Evolutionary conservation across 2,888 invertebrate genomes (phyloP), one percentile per base, ranked within the genome.

Genomic region (Archips xylosteana): DNA sequence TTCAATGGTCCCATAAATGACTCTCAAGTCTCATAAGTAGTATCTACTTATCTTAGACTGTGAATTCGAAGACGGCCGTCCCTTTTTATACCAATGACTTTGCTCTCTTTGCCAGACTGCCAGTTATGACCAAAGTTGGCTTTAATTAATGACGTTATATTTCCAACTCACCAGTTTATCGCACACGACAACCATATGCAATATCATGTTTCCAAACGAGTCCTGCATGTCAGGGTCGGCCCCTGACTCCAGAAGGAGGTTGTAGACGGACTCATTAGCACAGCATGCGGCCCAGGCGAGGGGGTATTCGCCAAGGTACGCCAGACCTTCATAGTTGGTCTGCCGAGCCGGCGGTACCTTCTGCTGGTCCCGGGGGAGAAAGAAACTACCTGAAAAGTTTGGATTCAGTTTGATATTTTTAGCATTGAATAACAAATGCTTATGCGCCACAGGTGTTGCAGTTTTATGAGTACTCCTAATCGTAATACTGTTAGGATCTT

Each of bases 161-260:
- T 39, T 4, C 39, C 39, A 5, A 75, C 87, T 92, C 91, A 99
- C 99, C 95, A 98, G 93, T 92, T 99, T 99, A 92, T 99, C 99
- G 86, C 98, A 97, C 75, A 99, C 99, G 54, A 99, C 99, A 51
- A 99, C 98, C 99, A 99, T 99, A 87, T 99, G 99, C n/a, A 99
- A 95, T 77, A 99, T 98, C 96, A 99, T 99, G 88, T 99, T 99
- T 12, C 99, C 99, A 85, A 99, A 99, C 0, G 97, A 96, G 89
- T 99, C 99, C 87, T 98, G 98, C n/a, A 96, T 95, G 89, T 99
- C 99, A 0, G 99, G 99, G 91, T 99, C 97, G 0, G 99, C 99
- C 1, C 97, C 99, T 63, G 96, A 96, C 82, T 99, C 98, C 70
- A 99, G 94, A 2, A 99, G 95, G 75, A 99, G 95, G 92, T 99